Conservation (phyloP, 2,797 vertebrate genomes). For the Echeneis naucrates region DNA sequence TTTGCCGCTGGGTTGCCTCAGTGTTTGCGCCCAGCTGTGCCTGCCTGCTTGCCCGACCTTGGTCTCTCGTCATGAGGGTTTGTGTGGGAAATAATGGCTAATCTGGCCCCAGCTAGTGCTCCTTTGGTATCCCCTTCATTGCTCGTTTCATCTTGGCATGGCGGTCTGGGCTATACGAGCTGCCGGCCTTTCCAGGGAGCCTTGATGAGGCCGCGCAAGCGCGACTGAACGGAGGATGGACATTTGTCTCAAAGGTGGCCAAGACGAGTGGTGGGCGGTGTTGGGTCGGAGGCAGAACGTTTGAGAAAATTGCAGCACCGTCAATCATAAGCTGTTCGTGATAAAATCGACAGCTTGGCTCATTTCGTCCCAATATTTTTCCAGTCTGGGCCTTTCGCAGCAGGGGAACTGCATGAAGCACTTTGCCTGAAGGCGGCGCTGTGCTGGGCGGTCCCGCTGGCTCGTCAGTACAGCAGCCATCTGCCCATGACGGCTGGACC, state of each 20-base stretch:
- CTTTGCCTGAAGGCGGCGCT: slow-evolving; percentile 60
- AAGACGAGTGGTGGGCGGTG: slow-evolving; percentile 27
- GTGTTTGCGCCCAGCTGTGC: slow-evolving; percentile 71
- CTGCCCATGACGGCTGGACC: slow-evolving; percentile 53
- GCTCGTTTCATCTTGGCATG: slow-evolving; percentile 70
- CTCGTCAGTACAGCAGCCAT: slow-evolving; percentile 53
- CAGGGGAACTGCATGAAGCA: slow-evolving; percentile 13
- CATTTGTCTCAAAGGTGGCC: slow-evolving; percentile 36
- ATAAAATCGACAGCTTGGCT: slow-evolving; percentile 43
- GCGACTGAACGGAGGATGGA: slow-evolving; percentile 33
- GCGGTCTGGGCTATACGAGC: slow-evolving; percentile 50
- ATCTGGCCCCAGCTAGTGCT: slow-evolving; percentile 61
- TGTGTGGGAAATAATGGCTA: slow-evolving; percentile 74
- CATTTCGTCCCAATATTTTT: slow-evolving; percentile 11
- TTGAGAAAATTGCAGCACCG: slow-evolving; percentile 41
- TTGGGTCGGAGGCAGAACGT: slow-evolving; percentile 2
- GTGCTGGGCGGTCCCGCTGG: slow-evolving; percentile 27
- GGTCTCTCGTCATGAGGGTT: slow-evolving; percentile 65
- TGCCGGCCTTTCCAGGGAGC: slow-evolving; percentile 26
- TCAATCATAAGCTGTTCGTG: slow-evolving; percentile 49
- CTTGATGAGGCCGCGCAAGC: slow-evolving; percentile 38
- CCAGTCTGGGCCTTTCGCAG: slow-evolving; percentile 3
- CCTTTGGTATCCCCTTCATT: slow-evolving; percentile 69
- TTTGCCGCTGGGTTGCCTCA: slow-evolving; percentile 74
- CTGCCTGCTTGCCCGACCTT: slow-evolving; percentile 75